Conservation (phyloP, 2,888 invertebrate genomes). For the Nomada flava region DNA sequence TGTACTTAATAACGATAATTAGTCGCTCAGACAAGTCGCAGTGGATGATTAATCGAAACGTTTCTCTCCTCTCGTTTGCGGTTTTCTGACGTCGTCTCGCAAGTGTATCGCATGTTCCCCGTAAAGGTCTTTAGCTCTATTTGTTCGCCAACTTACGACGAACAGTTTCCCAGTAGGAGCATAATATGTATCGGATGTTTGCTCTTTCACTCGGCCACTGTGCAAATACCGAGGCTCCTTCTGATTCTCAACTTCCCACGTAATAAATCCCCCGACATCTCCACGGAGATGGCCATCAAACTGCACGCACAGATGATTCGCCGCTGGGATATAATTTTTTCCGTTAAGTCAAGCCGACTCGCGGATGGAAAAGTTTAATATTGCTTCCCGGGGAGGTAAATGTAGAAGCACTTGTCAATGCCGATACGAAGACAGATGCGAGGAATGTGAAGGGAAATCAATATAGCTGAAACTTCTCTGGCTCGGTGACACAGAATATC, state of each 20-base stretch:
- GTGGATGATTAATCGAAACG: constrained; percentile 1
- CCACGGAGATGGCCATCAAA: background rate
- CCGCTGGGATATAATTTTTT: background rate
- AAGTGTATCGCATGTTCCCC: constrained; percentile 6
- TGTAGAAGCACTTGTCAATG: constrained; percentile 32
- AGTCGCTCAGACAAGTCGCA: background rate
- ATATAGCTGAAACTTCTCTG: constrained; percentile 45
- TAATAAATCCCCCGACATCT: background rate
- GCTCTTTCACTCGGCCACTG: constrained; percentile 28
- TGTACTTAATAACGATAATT: constrained; percentile 3
- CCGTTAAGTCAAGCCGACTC: background rate
- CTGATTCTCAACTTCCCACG: constrained; percentile 7
- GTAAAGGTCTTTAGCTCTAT: constrained; percentile 37
- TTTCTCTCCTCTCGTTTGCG: background rate
- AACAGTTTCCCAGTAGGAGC: constrained; percentile 46
- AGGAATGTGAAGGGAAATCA: constrained; percentile 48
- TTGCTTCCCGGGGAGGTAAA: background rate
- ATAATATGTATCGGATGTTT: constrained; percentile 62
- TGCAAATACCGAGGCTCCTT: constrained; percentile 38
- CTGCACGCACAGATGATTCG: no score
- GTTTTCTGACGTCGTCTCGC: background rate
- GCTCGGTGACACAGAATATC: constrained; percentile 45
- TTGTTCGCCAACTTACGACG: constrained; percentile 49
- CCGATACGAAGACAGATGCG: constrained; percentile 23
- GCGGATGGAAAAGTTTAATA: background rate